phyloP scores from a whole-genome alignment of 2,888 invertebrate genomes.

The Stegophylla sp. region DNA sequence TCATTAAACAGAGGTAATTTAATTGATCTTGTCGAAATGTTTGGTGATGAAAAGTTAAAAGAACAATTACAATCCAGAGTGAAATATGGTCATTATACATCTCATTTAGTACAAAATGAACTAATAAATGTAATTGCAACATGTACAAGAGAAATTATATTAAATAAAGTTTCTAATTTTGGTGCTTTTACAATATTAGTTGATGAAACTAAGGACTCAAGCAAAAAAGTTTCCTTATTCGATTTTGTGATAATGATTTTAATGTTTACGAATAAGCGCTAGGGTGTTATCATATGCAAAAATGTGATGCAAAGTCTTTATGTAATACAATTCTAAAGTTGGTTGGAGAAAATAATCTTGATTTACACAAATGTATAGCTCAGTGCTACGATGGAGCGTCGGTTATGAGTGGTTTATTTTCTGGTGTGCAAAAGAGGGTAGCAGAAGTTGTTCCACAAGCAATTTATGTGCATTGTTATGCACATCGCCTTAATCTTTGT shows the following conservation, averaged over 20 bases:
- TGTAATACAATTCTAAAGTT: not conserved
- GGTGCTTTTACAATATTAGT: not conserved
- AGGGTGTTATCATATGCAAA: not conserved
- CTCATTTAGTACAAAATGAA: not conserved
- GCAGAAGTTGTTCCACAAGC: not conserved
- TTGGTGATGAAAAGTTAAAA: not conserved
- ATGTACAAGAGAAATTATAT: not conserved
- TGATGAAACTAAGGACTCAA: not conserved
- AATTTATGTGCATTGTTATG: not conserved
- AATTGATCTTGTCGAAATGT: not conserved
- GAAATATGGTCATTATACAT: not conserved
- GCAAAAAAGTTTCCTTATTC: slow-evolving; percentile 12
- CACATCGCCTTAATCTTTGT: slow-evolving; percentile 6
- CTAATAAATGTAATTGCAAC: not conserved
- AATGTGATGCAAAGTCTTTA: not conserved
- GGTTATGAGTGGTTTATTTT: slow-evolving; percentile 61
- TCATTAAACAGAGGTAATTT: slow-evolving; percentile 13
- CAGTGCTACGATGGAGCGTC: slow-evolving; percentile 61
- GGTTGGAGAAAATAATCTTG: not conserved
- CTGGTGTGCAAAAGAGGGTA: slow-evolving; percentile 60
- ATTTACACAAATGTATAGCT: slow-evolving; percentile 50
- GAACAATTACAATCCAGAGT: not conserved
- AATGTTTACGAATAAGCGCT: not conserved
- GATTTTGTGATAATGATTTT: not conserved
- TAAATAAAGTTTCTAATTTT: not conserved